Evolutionary conservation across 2,888 invertebrate species (phyloP).

Genomic region (Drosophila sordidula): DNA sequence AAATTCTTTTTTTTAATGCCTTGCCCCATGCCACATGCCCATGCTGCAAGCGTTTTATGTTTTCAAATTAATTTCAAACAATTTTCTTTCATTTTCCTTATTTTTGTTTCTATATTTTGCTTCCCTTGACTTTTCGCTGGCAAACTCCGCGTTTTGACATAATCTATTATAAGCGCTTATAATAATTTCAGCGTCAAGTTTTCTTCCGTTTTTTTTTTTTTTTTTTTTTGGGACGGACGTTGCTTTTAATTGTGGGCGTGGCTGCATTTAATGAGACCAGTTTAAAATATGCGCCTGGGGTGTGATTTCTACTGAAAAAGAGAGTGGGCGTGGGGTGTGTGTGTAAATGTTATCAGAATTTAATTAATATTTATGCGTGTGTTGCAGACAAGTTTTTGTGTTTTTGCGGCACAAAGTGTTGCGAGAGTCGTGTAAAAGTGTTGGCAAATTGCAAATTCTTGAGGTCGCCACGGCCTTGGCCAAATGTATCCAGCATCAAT

Average conservation of each 20-base stretch:
- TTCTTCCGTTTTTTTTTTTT: too few species aligned
- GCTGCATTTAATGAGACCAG: slow-evolving; percentile 53
- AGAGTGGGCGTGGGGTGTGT: not conserved
- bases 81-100: slow-evolving; percentile 35
- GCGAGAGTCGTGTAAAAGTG: slow-evolving; percentile 26
- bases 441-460: slow-evolving; percentile 36
- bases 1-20: slow-evolving; percentile 4
- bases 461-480: slow-evolving; percentile 12
- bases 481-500: slow-evolving; percentile 51
- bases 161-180: slow-evolving; percentile 66
- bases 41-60: slow-evolving; percentile 42
- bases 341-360: slow-evolving; percentile 16
- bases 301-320: slow-evolving; percentile 19
- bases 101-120: slow-evolving; percentile 9
- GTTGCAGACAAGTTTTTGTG: not conserved
- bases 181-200: slow-evolving; percentile 51
- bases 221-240: slow-evolving; percentile 3
- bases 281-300: slow-evolving; percentile 37
- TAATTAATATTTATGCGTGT: slow-evolving; percentile 49
- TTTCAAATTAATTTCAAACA: slow-evolving; percentile 64
- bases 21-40: not conserved
- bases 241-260: slow-evolving; percentile 70
- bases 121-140: slow-evolving; percentile 31
- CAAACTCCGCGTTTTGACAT: slow-evolving; percentile 53
- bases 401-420: slow-evolving; percentile 4